Evolutionary conservation across 2,797 vertebrate genomes (phyloP), one percentile per base, ranked within the genome.

Genomic region (Cyprinella venusta): DNA sequence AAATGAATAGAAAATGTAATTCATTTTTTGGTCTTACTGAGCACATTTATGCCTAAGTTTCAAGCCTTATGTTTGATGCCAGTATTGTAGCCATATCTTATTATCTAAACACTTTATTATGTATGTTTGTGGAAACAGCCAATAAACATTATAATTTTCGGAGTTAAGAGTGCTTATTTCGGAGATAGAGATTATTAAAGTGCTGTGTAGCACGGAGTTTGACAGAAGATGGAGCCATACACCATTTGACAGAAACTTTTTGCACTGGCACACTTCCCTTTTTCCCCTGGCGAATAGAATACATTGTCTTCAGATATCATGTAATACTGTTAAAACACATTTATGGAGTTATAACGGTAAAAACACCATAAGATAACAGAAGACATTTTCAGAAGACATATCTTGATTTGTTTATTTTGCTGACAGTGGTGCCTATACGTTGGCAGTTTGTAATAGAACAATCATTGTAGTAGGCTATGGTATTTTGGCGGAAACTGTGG

Each of bases 221-320:
- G 4, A 82, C 85, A 76, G 80, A 68, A 85, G 86, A 76, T 80
- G 86, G 86, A 69, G 83, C 70, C 83, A 80, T 64, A 70, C 18
- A 64, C 38, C 42, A 26, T 21, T 52, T 48, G 8, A 50, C 12
- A 19, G 9, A 79, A 65, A 79, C n/a, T 52, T 71, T n/a, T 21
- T 42, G 21, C 56, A 19, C n/a, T 0, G 12, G 3, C 16, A 80
- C 68, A 5, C 69, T 18, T 61, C 24, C 18, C 36, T 24, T 24
- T 26, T n/a, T 24, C 18, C 59, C 59, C 16, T 72, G 56, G 16
- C 13, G 5, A 74, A 19, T 56, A 6, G 15, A 54, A 13, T 69
- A 64, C 6, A 38, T 61, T 33, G 18, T 26, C 13, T 76, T 42
- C n/a, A 26, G 15, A 3, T 38, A n/a, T 4, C 5, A 2, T 21